Evolutionary conservation across 2,113 vertebrate species (phyloP).

Genomic region (Drymodes brunneopygia): DNA sequence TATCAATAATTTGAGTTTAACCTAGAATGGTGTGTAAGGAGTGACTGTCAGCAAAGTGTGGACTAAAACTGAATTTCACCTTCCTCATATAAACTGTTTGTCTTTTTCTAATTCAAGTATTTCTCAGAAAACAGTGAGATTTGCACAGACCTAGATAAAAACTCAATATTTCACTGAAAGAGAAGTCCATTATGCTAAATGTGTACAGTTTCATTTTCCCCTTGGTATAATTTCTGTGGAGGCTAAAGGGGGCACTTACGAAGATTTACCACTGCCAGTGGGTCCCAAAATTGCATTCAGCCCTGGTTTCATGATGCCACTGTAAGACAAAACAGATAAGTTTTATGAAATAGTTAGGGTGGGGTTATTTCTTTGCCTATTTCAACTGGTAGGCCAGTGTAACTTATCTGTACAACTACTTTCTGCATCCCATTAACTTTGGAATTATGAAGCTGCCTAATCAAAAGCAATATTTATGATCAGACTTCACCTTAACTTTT

Average conservation of each 20-base stretch:
- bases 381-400: background rate
- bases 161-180: background rate
- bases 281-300: conserved; percentile 95
- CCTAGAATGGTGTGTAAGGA: background rate
- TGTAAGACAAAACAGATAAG: conserved; percentile 61
- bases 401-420: background rate
- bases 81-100: background rate
- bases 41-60: fast-evolving
- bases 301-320: conserved; percentile 95
- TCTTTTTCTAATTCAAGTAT: background rate
- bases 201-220: background rate
- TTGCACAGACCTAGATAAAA: background rate
- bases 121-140: background rate
- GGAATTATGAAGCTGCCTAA: background rate
- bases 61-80: background rate
- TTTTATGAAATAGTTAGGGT: background rate
- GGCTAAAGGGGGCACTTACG: conserved; percentile 78
- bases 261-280: conserved; percentile 94
- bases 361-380: background rate
- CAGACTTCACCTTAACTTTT: background rate
- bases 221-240: background rate
- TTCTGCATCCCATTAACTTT: background rate
- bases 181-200: background rate
- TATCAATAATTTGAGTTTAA: background rate
- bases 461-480: background rate